Evolutionary conservation across 2,113 vertebrate species (phyloP).

Genomic region (Pipa parva): DNA sequence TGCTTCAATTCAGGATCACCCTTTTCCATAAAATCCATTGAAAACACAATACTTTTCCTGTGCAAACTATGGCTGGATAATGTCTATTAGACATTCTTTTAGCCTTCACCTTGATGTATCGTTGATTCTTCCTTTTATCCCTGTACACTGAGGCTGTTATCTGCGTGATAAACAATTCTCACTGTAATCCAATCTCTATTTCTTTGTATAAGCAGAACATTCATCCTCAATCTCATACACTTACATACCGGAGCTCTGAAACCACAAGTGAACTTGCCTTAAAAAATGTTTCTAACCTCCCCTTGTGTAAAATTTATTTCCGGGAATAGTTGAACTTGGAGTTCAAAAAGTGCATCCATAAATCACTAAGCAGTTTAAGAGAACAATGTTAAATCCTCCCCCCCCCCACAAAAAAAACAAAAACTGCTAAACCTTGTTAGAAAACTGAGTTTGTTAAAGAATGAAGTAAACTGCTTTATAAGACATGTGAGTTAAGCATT

Average conservation of each 20-base stretch:
- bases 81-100: slow-evolving; percentile 11
- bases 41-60: slow-evolving; percentile 12
- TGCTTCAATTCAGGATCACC: too few species aligned
- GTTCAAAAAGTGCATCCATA: slow-evolving; percentile 16
- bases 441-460: too few species aligned
- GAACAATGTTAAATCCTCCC: background rate
- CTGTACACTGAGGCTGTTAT: slow-evolving; percentile 34
- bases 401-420: too few species aligned
- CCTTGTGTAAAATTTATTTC: slow-evolving; percentile 23
- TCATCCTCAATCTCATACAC: slow-evolving; percentile 26
- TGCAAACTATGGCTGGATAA: slow-evolving; percentile 11
- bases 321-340: background rate
- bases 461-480: too few species aligned
- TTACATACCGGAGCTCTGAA: slow-evolving; percentile 29
- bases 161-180: slow-evolving; percentile 37
- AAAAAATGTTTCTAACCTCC: slow-evolving; percentile 20
- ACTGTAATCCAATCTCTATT: slow-evolving; percentile 39
- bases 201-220: slow-evolving; percentile 19
- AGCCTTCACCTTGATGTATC: slow-evolving; percentile 34
- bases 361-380: slow-evolving; percentile 8
- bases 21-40: too few species aligned
- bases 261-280: slow-evolving; percentile 22
- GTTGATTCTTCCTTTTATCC: slow-evolving; percentile 30
- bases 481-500: too few species aligned
- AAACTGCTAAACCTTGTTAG: too few species aligned